Base-by-base conservation (phyloP, 1,140 invertebrate species). In the Gryllus bimaculatus region DNA sequence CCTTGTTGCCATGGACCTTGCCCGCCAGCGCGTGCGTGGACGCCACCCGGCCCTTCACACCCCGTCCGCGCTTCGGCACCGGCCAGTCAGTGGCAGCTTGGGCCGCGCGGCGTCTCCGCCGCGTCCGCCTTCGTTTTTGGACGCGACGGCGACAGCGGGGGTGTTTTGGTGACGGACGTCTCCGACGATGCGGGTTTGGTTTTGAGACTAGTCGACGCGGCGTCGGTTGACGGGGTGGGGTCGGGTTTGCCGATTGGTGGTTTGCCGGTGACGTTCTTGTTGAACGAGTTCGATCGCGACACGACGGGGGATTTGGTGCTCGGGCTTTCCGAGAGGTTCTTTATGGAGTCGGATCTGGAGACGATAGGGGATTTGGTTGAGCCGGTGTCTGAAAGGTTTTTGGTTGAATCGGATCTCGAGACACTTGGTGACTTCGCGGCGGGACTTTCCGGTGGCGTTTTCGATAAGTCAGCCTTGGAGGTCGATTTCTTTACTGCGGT, bases 1-100 rank as follows among this genome's bases (percentile, higher is more conserved):
- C 92, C 85, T 93, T 93, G 83, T 93, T 93, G 89, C 87, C 54
- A 74, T 47, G 21, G 21, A 74, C 12, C 75, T 80, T 78, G 10
- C 73, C 78, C 10, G 54, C 26, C 7, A 80, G 75, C 18, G 79
- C 26, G 54, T 78, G 73, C 20, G 49, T 48, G 47, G 79, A 78
- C 10, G 75, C 79, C 12, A 66, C 74, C 8, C n/a, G n/a, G 66
- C 6, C 73, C 78, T 80, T n/a, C n/a, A n/a, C 7, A 78, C 8
- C 13, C n/a, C 84, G 82, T 82, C 81, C 78, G 89, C 88, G 47
- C 85, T 90, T 90, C 48, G 90, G 90, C 73, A 89, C 86, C 82
- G 89, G 88, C 0, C n/a, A n/a, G n/a, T n/a, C n/a, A 90, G 91
- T 73, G 90, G 90, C 76, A 90, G 83, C 48, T 54, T 77, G 13